Percentiles rank a stretch among this genome's conserved stretches.
Evolutionary conservation across 2,888 invertebrate genomes (phyloP).

Genomic region (Drosophila macrospina): DNA sequence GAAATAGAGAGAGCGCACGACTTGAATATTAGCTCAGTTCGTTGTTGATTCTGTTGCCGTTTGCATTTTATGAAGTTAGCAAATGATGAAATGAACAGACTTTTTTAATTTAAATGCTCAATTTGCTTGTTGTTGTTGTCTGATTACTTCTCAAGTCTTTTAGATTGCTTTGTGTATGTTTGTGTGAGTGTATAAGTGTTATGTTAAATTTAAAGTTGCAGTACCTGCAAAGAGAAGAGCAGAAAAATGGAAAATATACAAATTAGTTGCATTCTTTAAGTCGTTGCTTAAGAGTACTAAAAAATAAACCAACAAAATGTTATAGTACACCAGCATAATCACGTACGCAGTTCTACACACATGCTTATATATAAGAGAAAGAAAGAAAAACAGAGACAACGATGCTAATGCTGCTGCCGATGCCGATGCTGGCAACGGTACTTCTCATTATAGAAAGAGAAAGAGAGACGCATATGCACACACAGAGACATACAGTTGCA

Average conservation of each 20-base stretch:
- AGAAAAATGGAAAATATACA: slow-evolving; percentile 6
- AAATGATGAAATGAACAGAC: neutral
- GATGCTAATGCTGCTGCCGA: no score
- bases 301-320: neutral
- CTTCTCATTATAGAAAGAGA: slow-evolving; percentile 20
- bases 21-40: slow-evolving; percentile 4
- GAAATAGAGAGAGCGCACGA: slow-evolving; percentile 24
- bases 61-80: neutral
- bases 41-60: slow-evolving; percentile 4
- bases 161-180: slow-evolving; percentile 40
- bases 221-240: slow-evolving; percentile 60
- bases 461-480: slow-evolving; percentile 6
- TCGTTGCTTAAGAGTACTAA: slow-evolving; percentile 3
- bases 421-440: slow-evolving; percentile 1
- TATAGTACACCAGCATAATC: neutral
- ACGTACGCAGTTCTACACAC: slow-evolving; percentile 6
- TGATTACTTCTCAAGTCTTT: slow-evolving; percentile 58
- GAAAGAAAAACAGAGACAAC: neutral
- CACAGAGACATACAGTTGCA: slow-evolving; percentile 8
- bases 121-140: slow-evolving; percentile 9
- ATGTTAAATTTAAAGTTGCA: slow-evolving; percentile 59
- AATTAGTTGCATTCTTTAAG: neutral
- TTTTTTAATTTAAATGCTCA: neutral
- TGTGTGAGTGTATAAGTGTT: slow-evolving; percentile 22
- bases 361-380: neutral